These are phyloP conservation scores for Drosophila bunnanda DNA, from an alignment of 2,888 invertebrate genomes.

Conservation along the genomic window DNA sequence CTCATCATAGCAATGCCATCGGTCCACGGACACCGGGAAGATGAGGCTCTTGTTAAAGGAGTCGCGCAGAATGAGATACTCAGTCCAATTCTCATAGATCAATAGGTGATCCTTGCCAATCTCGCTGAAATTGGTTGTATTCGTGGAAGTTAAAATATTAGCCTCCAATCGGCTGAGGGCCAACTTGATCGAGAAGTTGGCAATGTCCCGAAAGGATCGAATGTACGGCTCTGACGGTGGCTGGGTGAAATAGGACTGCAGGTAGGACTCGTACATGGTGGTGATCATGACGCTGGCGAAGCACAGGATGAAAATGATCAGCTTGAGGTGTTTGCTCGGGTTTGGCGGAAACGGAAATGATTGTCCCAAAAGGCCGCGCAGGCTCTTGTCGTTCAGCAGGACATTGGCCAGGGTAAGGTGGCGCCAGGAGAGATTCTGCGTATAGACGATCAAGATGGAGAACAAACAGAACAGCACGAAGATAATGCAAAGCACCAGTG, in stretches of 20 bases:
- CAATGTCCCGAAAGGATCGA: conserved; percentile 33
- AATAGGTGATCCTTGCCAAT: neutral
- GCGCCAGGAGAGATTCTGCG: conserved; percentile 47
- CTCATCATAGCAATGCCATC: conserved; percentile 54
- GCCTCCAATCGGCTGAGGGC: conserved; percentile 13
- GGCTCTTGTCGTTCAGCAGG: conserved; percentile 63
- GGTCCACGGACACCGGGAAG: conserved; percentile 42
- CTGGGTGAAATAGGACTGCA: conserved; percentile 51
- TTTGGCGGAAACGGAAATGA: conserved; percentile 52
- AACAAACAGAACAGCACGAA: conserved; percentile 42
- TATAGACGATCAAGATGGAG: conserved; percentile 57
- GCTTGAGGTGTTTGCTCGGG: conserved; percentile 43
- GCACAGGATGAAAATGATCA: conserved; percentile 50
- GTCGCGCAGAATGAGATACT: conserved; percentile 32
- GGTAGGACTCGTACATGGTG: conserved; percentile 66
- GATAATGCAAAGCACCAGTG: conserved; percentile 32
- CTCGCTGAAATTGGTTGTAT: conserved; percentile 2
- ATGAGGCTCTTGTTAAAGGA: conserved; percentile 48
- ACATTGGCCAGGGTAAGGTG: conserved; percentile 39
- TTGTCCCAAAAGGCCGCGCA: conserved; percentile 68
- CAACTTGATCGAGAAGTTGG: conserved; percentile 6
- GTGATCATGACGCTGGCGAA: conserved; percentile 66
- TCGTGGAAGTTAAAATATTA: neutral
- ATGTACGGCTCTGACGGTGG: conserved; percentile 39
- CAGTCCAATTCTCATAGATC: conserved; percentile 8